phyloP scores from a whole-genome alignment of 1,140 invertebrate species.

The Dendroctonus valens region DNA sequence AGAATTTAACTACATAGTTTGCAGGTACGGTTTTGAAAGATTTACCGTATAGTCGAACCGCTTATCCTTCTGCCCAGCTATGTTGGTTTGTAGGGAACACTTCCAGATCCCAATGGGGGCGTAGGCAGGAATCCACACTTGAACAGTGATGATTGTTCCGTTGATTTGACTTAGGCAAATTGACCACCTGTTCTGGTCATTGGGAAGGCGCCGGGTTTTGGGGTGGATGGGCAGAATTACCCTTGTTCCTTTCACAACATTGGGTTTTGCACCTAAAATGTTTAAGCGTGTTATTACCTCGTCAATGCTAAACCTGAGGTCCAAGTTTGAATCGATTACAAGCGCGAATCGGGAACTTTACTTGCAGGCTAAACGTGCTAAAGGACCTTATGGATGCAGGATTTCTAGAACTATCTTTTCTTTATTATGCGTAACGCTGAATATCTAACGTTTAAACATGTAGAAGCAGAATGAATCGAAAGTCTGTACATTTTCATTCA shows the following conservation, averaged over 20 bases:
- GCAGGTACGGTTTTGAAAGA: not conserved
- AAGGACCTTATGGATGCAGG: no score
- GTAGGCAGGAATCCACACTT: conserved; percentile 60
- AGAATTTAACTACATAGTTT: no score
- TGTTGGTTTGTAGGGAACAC: conserved; percentile 62
- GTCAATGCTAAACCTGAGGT: no score
- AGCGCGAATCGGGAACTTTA: no score
- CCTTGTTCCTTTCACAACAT: conserved; percentile 63
- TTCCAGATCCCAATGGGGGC: conserved; percentile 69
- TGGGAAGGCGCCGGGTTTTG: conserved; percentile 52
- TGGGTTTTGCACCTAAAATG: conserved; percentile 60
- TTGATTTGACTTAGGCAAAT: conserved; percentile 59
- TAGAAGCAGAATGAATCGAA: no score
- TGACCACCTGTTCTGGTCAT: conserved; percentile 61
- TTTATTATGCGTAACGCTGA: no score
- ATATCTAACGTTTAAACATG: no score
- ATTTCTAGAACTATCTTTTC: no score
- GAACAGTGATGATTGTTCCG: conserved; percentile 59
- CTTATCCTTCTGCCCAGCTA: conserved; percentile 54
- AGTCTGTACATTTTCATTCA: no score
- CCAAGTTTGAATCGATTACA: no score
- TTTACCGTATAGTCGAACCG: conserved; percentile 55
- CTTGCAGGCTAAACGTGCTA: no score
- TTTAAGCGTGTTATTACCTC: no score
- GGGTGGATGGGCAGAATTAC: conserved; percentile 58